These are phyloP conservation scores for Panulirus ornatus DNA, from an alignment of 1,140 invertebrate genomes.

Conservation along the genomic window DNA sequence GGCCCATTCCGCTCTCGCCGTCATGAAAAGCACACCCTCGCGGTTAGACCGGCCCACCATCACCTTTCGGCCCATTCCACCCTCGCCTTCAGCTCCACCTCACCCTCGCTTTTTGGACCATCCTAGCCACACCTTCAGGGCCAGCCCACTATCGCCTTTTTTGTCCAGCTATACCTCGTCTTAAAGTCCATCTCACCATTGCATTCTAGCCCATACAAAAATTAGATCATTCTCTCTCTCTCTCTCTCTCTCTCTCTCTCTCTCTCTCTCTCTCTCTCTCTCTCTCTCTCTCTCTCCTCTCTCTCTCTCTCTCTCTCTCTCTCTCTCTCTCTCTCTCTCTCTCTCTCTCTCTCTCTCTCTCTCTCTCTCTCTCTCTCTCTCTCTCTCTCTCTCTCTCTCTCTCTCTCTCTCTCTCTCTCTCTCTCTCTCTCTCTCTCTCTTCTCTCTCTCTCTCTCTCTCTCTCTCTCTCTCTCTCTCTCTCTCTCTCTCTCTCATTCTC, in stretches of 20 bases:
- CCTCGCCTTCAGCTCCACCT: too few species aligned
- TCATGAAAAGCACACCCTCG: too few species aligned
- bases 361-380: background rate
- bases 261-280: background rate
- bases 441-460: background rate
- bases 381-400: background rate
- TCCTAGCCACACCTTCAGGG: too few species aligned
- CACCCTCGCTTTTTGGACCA: too few species aligned
- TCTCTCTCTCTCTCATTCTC: background rate
- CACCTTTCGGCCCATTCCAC: too few species aligned
- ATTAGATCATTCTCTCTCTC: background rate
- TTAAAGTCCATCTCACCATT: too few species aligned
- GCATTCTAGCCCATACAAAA: background rate
- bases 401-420: background rate
- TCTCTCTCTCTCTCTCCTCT: background rate
- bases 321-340: background rate
- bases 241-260: background rate
- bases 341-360: background rate
- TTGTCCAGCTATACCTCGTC: too few species aligned
- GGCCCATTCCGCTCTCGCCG: too few species aligned
- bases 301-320: background rate
- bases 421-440: background rate
- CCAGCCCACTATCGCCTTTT: too few species aligned
- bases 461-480: background rate
- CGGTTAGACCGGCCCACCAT: too few species aligned